Evolutionary conservation across 1,140 invertebrate genomes (phyloP).

Genomic region (Hestina assimilis): DNA sequence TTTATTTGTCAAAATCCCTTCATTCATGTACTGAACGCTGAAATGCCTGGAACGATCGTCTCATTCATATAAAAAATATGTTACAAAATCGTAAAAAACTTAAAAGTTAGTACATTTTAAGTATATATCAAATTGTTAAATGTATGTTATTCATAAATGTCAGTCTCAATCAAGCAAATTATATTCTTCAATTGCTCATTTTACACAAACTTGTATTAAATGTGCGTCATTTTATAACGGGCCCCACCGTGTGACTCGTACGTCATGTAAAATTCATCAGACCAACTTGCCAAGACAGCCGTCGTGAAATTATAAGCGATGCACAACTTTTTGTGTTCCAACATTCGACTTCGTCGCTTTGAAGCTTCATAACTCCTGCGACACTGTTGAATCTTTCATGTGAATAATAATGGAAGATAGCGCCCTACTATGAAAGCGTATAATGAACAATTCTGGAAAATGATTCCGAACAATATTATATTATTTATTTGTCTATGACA

Average conservation of each 20-base stretch:
- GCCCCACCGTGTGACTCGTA: background rate
- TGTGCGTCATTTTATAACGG: background rate
- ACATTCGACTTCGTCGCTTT: slow-evolving; percentile 20
- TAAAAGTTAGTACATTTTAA: too few relatives aligned
- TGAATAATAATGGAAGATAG: slow-evolving; percentile 29
- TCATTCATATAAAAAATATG: too few relatives aligned
- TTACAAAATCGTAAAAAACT: too few relatives aligned
- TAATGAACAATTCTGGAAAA: background rate
- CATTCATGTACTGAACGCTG: too few relatives aligned
- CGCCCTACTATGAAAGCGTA: background rate
- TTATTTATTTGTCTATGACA: background rate
- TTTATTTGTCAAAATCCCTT: too few relatives aligned
- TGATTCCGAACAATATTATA: too few relatives aligned
- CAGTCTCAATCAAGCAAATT: too few relatives aligned
- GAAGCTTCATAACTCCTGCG: slow-evolving; percentile 35
- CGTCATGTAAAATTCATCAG: slow-evolving; percentile 18
- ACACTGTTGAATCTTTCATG: slow-evolving; percentile 58
- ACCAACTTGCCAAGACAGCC: slow-evolving; percentile 19
- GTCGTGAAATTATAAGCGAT: slow-evolving; percentile 33
- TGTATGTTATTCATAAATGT: too few relatives aligned
- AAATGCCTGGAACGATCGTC: too few relatives aligned
- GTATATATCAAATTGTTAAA: too few relatives aligned
- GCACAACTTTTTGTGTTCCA: slow-evolving; percentile 18
- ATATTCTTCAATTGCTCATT: too few relatives aligned
- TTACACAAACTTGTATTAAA: too few relatives aligned